These are phyloP conservation scores for Cyanistes caeruleus DNA, from an alignment of 2,113 vertebrate genomes.

Conservation along the genomic window DNA sequence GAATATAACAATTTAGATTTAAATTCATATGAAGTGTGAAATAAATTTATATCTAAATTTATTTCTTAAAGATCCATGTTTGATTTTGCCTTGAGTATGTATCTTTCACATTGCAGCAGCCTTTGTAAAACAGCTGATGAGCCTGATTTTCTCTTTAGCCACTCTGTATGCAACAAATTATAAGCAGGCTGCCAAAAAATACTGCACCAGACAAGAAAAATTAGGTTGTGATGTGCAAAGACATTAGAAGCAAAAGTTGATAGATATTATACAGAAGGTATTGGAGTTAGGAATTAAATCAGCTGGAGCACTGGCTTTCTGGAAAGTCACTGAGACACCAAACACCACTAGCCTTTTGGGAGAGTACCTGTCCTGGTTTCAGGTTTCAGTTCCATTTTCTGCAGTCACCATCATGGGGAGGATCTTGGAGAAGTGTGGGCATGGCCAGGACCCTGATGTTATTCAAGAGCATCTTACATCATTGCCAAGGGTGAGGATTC, in stretches of 20 bases:
- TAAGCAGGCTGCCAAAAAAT: background rate
- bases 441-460: background rate
- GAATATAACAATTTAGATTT: background rate
- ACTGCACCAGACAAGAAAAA: background rate
- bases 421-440: background rate
- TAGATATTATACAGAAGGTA: background rate
- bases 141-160: background rate
- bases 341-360: background rate
- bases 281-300: background rate
- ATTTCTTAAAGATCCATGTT: background rate
- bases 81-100: background rate
- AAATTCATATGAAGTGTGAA: background rate
- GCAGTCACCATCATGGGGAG: fast-evolving
- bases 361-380: background rate
- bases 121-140: background rate
- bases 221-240: background rate
- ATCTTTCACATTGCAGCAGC: background rate
- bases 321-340: background rate
- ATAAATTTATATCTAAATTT: background rate
- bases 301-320: background rate
- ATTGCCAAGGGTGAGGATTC: fast-evolving
- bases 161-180: background rate
- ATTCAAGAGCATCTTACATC: fast-evolving
- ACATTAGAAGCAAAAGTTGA: background rate
- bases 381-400: background rate